phyloP scores from a whole-genome alignment of 2,113 vertebrate species.

The Ursus arctos region DNA sequence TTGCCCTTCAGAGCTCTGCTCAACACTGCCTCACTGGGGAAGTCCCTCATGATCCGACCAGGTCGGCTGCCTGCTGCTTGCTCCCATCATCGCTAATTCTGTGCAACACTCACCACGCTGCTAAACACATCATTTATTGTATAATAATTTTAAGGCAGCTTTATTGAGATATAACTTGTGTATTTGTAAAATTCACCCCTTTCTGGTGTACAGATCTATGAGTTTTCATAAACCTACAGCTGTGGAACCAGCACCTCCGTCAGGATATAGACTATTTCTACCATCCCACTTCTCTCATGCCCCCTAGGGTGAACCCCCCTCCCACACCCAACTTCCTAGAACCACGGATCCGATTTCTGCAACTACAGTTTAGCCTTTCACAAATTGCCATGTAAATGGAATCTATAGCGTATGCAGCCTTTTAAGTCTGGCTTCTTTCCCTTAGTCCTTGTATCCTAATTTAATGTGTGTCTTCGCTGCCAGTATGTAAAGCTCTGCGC shows the following conservation, averaged over 20 bases:
- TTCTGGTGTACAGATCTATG: neutral
- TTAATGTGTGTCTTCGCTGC: neutral
- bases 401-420: neutral
- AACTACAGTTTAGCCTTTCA: neutral
- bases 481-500: neutral
- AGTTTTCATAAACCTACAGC: neutral
- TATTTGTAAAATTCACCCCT: neutral
- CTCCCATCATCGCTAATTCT: neutral
- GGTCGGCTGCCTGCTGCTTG: neutral
- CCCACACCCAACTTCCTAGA: neutral
- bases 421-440: neutral
- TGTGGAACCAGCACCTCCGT: neutral
- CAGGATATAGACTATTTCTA: neutral
- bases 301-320: neutral
- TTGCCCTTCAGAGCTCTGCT: neutral
- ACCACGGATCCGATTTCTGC: neutral
- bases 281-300: neutral
- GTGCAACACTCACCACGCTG: neutral
- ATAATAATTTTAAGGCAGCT: neutral
- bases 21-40: neutral
- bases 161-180: neutral
- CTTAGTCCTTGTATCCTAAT: neutral
- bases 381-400: neutral
- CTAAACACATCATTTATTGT: rapidly evolving
- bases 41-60: neutral